A percentile compares a stretch with the other conserved stretches of the same genome.
These are phyloP conservation scores for Archegozetes longisetosus DNA, from an alignment of 1,140 invertebrate genomes.

Conservation along the genomic window DNA sequence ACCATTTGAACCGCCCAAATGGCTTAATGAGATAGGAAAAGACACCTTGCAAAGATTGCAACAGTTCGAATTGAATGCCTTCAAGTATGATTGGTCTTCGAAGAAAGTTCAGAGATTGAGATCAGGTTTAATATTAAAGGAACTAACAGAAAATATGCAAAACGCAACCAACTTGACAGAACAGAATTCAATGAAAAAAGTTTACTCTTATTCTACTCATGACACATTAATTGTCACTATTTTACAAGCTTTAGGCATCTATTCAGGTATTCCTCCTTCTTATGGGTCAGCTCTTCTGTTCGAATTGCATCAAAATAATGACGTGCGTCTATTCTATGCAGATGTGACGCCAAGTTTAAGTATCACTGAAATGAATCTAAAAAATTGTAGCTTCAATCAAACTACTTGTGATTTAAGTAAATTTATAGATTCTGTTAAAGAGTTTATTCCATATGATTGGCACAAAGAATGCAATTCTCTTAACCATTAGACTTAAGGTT, in stretches of 20 bases:
- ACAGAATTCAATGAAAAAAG: neutral
- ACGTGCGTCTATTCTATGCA: conserved; percentile 6
- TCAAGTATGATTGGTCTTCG: neutral
- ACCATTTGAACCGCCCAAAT: neutral
- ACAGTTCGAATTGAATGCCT: neutral
- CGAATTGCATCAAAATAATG: conserved; percentile 1
- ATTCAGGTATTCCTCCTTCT: neutral
- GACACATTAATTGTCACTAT: neutral
- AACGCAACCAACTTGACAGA: neutral
- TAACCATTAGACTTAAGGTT: too few species aligned
- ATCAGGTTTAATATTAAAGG: conserved; percentile 5
- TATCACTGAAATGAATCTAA: neutral
- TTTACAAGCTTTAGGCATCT: conserved; percentile 1
- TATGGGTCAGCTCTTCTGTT: conserved; percentile 3
- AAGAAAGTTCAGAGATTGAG: neutral
- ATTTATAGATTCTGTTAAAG: neutral
- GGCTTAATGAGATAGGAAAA: conserved; percentile 5
- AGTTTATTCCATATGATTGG: neutral
- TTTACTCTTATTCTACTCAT: conserved; percentile 7
- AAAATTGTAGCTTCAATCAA: neutral
- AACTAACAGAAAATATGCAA: conserved; percentile 4
- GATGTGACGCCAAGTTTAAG: neutral
- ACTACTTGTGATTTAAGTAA: neutral
- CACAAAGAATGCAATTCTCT: neutral
- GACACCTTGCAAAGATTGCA: neutral